Evolutionary conservation across 2,888 invertebrate species (phyloP).

Genomic region (Caradrina kadenii): DNA sequence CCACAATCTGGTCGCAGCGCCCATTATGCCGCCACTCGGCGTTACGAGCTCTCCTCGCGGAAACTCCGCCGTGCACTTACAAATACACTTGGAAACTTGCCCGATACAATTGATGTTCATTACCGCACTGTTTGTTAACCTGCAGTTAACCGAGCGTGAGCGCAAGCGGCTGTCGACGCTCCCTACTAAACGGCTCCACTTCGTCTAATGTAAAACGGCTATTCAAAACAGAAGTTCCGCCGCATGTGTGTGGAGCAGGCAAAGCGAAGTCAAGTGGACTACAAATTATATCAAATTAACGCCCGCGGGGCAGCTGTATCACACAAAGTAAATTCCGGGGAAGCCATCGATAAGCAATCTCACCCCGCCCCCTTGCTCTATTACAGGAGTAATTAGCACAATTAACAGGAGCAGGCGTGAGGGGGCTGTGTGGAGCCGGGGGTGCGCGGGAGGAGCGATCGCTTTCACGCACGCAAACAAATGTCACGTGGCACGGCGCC

Average conservation of each 20-base stretch:
- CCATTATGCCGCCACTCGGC: constrained; percentile 74
- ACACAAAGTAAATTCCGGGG: constrained; percentile 84
- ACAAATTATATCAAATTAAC: constrained; percentile 77
- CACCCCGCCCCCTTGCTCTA: constrained; percentile 87
- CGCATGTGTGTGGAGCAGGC: constrained; percentile 23
- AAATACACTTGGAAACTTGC: constrained; percentile 83
- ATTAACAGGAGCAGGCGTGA: constrained; percentile 85
- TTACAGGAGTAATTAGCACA: constrained; percentile 91
- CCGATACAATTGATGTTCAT: constrained; percentile 81
- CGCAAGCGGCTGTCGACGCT: constrained; percentile 55
- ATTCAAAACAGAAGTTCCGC: constrained; percentile 52
- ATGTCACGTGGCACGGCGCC: constrained; percentile 90
- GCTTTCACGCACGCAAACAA: constrained; percentile 90
- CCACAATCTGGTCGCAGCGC: constrained; percentile 69
- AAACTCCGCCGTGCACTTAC: constrained; percentile 73
- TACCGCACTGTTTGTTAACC: constrained; percentile 76
- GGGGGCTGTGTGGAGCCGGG: constrained; percentile 63
- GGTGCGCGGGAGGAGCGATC: constrained; percentile 77
- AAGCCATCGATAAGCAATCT: constrained; percentile 89
- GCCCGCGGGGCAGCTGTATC: constrained; percentile 76
- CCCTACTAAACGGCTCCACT: constrained; percentile 57
- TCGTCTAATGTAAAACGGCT: constrained; percentile 56
- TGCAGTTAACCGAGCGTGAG: constrained; percentile 62
- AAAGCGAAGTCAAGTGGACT: constrained; percentile 61
- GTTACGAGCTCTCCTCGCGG: constrained; percentile 75